Percentiles rank a stretch among this genome's conserved stretches.
Conservation (phyloP, 2,888 invertebrate species). For the Drosophila formosana region DNA sequence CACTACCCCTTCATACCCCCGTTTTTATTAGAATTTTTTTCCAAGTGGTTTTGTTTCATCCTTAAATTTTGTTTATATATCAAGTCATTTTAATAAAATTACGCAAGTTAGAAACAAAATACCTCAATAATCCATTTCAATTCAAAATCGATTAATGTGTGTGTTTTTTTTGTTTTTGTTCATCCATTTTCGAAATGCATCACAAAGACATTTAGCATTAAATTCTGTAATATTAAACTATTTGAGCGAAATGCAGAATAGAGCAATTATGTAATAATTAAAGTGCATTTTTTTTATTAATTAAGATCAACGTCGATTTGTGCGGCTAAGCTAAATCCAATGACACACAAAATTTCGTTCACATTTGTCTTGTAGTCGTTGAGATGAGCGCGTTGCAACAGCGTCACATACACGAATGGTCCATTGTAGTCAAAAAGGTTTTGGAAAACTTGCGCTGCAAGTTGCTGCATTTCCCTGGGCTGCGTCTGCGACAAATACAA, state of each 20-base stretch:
- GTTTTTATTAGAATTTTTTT: constrained; percentile 33
- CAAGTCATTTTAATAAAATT: constrained; percentile 72
- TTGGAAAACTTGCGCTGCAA: constrained; percentile 72
- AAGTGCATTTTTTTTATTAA: constrained; percentile 46
- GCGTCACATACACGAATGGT: constrained; percentile 81
- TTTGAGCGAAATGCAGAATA: constrained; percentile 43
- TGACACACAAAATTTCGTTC: constrained; percentile 51
- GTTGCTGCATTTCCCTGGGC: constrained; percentile 75
- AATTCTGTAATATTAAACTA: constrained; percentile 42
- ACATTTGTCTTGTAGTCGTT: constrained; percentile 76
- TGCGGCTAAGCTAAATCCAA: constrained; percentile 47
- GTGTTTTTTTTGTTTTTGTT: constrained; percentile 19
- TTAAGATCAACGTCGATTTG: constrained; percentile 14
- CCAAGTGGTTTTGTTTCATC: constrained; percentile 45
- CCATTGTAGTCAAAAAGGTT: constrained; percentile 74
- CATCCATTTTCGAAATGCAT: constrained; percentile 31
- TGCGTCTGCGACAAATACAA: constrained; percentile 80
- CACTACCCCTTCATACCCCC: constrained; percentile 2
- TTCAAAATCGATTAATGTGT: constrained; percentile 14
- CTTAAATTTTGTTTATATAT: constrained; percentile 62
- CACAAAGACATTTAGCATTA: constrained; percentile 58
- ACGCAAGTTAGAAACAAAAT: constrained; percentile 63
- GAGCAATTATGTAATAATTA: constrained; percentile 58
- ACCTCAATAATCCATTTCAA: constrained; percentile 46
- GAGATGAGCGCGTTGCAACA: constrained; percentile 73